Evolutionary conservation across 2,113 vertebrate genomes (phyloP), one percentile per base, ranked within the genome.

Genomic region (Octodon degus): DNA sequence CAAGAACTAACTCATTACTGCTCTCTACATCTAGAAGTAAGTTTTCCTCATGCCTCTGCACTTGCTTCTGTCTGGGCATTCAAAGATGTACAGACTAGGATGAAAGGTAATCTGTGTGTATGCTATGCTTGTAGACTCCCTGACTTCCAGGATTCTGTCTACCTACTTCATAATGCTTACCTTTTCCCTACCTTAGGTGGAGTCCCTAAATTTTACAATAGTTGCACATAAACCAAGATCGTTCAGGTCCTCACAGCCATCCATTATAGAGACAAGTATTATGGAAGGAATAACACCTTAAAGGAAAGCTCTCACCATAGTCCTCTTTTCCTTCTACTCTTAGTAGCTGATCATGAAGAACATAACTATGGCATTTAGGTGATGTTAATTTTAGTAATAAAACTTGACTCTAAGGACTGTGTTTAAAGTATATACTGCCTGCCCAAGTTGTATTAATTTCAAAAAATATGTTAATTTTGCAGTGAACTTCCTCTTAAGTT

Each of bases 401-500:
- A 47, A 92, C 55, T 9, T 74, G 16, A 40, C 76, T 95, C 58
- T 65, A n/a, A 89, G 62, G 13, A 86, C 60, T 17, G 22, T 47
- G 32, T 62, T 12, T 53, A 60, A 92, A 88, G 58, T 67, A 47
- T 34, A 9, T 58, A 67, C 40, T 65, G 82, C 13, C 22, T 83
- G 8, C 30, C 11, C 50, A 90, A 84, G 6, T 88, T 20, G 62
- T 55, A 47, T 37, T 72, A 55, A 53, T 60, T 86, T 87, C 4
- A 55, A 50, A 79, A 85, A 83, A 72, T 55, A 87, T 94, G 43
- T 58, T 82, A 92, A 90, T 27, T 91, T 70, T 74, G 40, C 63
- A 47, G n/a, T 81, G 9, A 91, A 65, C 50, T 50, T 62, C 50
- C 63, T 67, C 68, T 19, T 84, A 16, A 16, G 9, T 55, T 85